Conservation (phyloP, 2,797 vertebrate species). For the Etheostoma nigrum region DNA sequence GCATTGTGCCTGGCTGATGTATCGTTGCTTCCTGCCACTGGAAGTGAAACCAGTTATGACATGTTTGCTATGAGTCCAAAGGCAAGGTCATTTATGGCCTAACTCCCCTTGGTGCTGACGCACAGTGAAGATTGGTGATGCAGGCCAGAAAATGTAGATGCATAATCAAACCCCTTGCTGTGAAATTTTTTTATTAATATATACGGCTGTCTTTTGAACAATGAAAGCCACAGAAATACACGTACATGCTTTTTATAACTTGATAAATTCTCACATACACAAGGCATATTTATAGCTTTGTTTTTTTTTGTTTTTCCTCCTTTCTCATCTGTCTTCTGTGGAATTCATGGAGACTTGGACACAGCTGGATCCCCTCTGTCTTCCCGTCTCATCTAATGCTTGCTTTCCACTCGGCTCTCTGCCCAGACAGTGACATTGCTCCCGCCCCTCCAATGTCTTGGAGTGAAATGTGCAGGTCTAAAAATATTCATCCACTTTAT, state of each 20-base stretch:
- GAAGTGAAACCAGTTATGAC: slow-evolving; percentile 70
- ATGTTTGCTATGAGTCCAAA: slow-evolving; percentile 57
- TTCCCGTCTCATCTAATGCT: slow-evolving; percentile 75
- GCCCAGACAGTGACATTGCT: slow-evolving; percentile 78
- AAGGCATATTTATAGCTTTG: slow-evolving; percentile 59
- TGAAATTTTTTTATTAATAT: not conserved
- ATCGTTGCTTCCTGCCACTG: slow-evolving; percentile 58
- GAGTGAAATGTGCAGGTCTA: slow-evolving; percentile 84
- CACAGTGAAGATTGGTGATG: slow-evolving; percentile 43
- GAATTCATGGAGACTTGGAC: slow-evolving; percentile 67
- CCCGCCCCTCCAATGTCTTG: slow-evolving; percentile 64
- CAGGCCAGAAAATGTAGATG: slow-evolving; percentile 44
- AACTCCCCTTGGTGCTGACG: slow-evolving; percentile 59
- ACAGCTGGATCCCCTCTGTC: slow-evolving; percentile 75
- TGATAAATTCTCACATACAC: slow-evolving; percentile 50
- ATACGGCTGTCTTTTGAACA: slow-evolving; percentile 33
- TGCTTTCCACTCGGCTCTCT: slow-evolving; percentile 82
- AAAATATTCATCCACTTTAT: slow-evolving; percentile 85
- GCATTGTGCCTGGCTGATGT: slow-evolving; percentile 53
- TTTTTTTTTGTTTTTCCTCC: slow-evolving; percentile 49
- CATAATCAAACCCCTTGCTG: slow-evolving; percentile 25
- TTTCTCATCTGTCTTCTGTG: slow-evolving; percentile 61
- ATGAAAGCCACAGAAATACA: slow-evolving; percentile 1
- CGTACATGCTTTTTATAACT: slow-evolving; percentile 53
- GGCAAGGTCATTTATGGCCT: slow-evolving; percentile 70